phyloP scores from a whole-genome alignment of 2,888 invertebrate genomes.

The Matsumyia berberina region DNA sequence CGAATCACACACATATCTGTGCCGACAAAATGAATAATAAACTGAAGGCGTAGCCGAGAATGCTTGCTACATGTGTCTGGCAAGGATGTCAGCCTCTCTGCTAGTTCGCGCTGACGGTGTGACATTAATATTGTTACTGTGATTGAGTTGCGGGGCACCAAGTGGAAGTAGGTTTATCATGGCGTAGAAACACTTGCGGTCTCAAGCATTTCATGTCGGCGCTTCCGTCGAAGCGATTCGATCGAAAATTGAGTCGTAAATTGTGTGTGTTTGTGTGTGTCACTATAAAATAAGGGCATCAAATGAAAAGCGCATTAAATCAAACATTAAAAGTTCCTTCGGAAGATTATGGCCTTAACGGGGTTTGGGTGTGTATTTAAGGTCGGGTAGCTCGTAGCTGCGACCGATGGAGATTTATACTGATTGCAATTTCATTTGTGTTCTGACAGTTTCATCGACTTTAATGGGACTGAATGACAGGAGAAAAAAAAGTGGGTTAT shows the following conservation, averaged over 20 bases:
- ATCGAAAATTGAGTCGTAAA: constrained; percentile 20
- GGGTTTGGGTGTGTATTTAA: too few species aligned
- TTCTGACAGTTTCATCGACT: too few species aligned
- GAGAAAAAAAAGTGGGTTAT: too few species aligned
- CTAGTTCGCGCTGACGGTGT: background rate
- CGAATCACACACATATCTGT: too few species aligned
- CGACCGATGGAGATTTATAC: too few species aligned
- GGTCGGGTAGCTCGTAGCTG: too few species aligned
- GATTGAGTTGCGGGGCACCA: background rate
- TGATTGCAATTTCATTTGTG: too few species aligned
- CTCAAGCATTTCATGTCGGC: background rate
- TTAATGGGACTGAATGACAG: too few species aligned
- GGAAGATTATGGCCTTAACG: too few species aligned
- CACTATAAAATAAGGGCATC: background rate
- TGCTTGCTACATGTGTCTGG: background rate
- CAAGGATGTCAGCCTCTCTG: background rate
- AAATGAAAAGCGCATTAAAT: constrained; percentile 1
- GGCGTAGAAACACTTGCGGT: background rate
- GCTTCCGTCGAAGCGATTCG: background rate
- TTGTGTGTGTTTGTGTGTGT: constrained; percentile 9
- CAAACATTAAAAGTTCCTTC: background rate
- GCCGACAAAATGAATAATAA: constrained; percentile 14
- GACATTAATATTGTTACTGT: constrained; percentile 12
- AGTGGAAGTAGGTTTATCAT: background rate
- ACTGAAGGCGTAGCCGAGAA: background rate